Base-by-base conservation (phyloP, 2,113 vertebrate species). In the Syngnathus typhle region DNA sequence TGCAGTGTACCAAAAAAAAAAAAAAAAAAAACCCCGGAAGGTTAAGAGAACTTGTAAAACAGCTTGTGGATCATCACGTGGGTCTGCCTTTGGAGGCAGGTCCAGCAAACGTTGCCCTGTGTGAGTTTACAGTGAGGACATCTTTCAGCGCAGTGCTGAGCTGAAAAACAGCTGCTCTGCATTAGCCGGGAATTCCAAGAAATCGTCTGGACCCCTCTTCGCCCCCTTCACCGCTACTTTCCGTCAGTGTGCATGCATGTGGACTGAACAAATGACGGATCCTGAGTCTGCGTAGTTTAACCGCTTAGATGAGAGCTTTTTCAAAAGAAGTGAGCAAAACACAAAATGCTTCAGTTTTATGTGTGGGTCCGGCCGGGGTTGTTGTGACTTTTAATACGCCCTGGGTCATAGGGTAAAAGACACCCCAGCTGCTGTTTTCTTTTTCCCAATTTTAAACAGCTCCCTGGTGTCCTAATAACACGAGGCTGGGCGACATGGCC, bases 111-210 rank as follows among this genome's bases (percentile, higher is more conserved):
- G 58, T 74, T 69, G 56, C 27, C 18, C 63, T 69, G 54, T 74
- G 68, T 76, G 67, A 73, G 82, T 82, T 80, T 73, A 63, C 67
- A 72, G 36, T 69, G 68, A 84, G 74, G 75, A 80, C 75, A 83
- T 77, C 74, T 84, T 76, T 72, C 69, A 77, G 68, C 16, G 37
- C 69, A 41, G 65, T 2, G 2, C 67, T 73, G 73, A 87, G 73
- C 74, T 81, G 60, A 83, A 85, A 79, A 86, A 84, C 87, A 89
- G 87, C 85, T 89, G 88, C 72, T 74, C 69, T 59, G 64, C 8
- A 75, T 89, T 89, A 84, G 82, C 68, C 32, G 71, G 79, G 36
- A 69, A 81, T 89, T 87, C 87, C 84, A 83, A 88, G 83, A 88
- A 89, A 86, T 68, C 7, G 70, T 80, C 75, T 81, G 78, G 63